Base-by-base conservation (phyloP, 2,888 invertebrate species). In the Altica lythri region DNA sequence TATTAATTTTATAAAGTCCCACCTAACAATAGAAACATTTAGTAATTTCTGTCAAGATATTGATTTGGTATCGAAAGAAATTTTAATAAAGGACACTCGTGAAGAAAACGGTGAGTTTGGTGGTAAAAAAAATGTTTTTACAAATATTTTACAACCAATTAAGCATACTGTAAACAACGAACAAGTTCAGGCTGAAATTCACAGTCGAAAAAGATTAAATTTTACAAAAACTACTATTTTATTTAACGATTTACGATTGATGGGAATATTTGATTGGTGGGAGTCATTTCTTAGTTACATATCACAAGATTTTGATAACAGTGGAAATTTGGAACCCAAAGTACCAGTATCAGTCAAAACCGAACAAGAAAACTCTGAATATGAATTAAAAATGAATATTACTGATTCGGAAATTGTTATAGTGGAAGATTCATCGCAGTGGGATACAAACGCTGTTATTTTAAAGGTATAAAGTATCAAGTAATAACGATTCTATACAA, bases 351-450 rank as follows among this genome's bases (percentile, higher is more conserved):
- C 53, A 34, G 30, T 45, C 6, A 72, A 62, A 69, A 59, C 44
- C n/a, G 61, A 64, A 10, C 57, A 62, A 4, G 37, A 55, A 30
- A 59, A 57, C 56, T 57, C 72, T 8, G 85, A 84, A 1, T 82
- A 89, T 75, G 95, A 96, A 75, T 79, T 96, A 25, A 94, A 94
- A 74, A 80, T 98, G 49, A 97, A 96, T 76, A 86, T 97, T 17
- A 95, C 94, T 0, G 94, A 97, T 76, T 96, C 95, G 2, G 96
- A 99, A 78, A 80, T 98, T 52, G 93, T 98, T 22, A 83, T 97
- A 25, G 90, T 98, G 1, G 97, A 98, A 75, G 90, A 96, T 73
- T 86, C 91, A 1, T 86, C 92, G 0, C 82, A 89, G 10, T 83
- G 86, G 79, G 95, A 97, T 73, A 92, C 95, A 1, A 94, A 94